Evolutionary conservation across 2,797 vertebrate species (phyloP).

Genomic region (Halcyon badia): DNA sequence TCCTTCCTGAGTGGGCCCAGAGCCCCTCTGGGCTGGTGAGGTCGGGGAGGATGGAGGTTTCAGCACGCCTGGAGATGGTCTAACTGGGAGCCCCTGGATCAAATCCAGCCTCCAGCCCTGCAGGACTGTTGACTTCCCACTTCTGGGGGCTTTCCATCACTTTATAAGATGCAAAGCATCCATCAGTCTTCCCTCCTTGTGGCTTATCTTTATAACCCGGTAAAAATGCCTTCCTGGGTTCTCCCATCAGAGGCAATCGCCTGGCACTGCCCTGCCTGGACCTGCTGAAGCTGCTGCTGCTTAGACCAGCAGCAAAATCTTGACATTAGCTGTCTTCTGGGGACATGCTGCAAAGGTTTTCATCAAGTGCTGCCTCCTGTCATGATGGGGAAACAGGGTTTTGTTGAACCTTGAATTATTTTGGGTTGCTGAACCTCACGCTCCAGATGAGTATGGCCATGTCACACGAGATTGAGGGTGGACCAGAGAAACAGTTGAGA

Average conservation of each 20-base stretch:
- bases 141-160: background rate
- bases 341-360: background rate
- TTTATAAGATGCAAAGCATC: background rate
- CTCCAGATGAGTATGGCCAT: background rate
- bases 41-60: background rate
- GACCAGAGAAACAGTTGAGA: background rate
- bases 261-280: background rate
- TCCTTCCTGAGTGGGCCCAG: background rate
- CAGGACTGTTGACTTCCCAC: background rate
- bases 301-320: background rate
- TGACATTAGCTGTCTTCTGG: background rate
- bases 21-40: background rate
- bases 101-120: background rate
- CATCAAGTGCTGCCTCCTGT: background rate
- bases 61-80: background rate
- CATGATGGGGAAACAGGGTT: background rate
- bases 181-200: background rate
- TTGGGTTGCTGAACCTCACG: background rate
- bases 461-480: accelerated
- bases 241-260: background rate
- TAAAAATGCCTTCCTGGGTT: background rate
- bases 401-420: background rate
- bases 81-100: background rate
- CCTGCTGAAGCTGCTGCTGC: background rate
- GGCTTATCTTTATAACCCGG: background rate